These are phyloP conservation scores for Penaeus indicus DNA, from an alignment of 1,140 invertebrate species.

Conservation along the genomic window DNA sequence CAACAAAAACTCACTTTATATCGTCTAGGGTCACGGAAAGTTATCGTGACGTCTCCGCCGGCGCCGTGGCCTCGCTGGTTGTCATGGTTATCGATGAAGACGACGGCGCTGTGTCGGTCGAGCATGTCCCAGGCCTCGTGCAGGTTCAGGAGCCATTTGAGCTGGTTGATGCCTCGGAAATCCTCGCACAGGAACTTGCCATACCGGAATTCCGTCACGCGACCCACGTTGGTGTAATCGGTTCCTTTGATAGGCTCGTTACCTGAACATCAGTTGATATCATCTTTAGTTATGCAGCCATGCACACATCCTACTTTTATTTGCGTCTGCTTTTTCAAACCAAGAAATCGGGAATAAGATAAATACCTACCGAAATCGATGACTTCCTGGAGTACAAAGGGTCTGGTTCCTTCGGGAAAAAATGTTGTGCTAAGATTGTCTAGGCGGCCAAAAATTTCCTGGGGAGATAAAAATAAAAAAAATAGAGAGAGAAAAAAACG, in stretches of 20 bases:
- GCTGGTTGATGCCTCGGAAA: conserved; percentile 73
- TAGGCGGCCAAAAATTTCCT: conserved; percentile 65
- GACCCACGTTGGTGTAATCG: conserved; percentile 78
- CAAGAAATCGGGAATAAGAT: conserved; percentile 40
- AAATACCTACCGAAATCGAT: conserved; percentile 71
- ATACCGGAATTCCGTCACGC: conserved; percentile 83
- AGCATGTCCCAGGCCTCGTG: conserved; percentile 71
- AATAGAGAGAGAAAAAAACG: not conserved
- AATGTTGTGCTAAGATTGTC: conserved; percentile 68
- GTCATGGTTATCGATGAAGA: conserved; percentile 77
- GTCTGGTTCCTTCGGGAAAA: conserved; percentile 68
- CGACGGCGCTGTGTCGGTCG: conserved; percentile 68
- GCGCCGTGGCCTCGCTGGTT: conserved; percentile 78
- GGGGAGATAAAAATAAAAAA: conserved; percentile 27
- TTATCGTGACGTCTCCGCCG: conserved; percentile 69
- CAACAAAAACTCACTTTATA: conserved; percentile 80
- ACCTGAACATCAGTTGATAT: conserved; percentile 63
- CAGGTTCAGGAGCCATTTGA: conserved; percentile 38
- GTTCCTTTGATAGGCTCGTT: conserved; percentile 78
- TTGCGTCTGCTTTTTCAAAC: not conserved
- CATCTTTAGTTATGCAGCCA: not conserved
- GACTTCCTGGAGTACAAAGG: conserved; percentile 74
- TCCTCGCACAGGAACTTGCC: conserved; percentile 75
- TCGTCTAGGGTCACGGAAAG: conserved; percentile 68
- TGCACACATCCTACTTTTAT: no score